Percentiles rank a stretch among this genome's conserved stretches.
phyloP scores from a whole-genome alignment of 64 coral and sea anemone genomes.

The Catalaphyllia jardinei region DNA sequence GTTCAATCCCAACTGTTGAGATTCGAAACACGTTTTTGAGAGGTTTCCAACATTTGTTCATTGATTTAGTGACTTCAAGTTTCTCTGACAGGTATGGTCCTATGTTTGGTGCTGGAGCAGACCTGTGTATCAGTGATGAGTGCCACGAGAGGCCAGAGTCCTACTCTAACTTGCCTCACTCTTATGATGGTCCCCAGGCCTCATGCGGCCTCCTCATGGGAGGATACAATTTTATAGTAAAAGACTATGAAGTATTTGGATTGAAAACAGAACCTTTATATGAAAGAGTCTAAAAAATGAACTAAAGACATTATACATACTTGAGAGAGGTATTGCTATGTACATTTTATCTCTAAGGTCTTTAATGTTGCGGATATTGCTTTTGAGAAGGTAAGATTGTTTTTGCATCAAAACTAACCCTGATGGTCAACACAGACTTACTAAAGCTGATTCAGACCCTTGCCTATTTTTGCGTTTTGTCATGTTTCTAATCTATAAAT shows the following conservation, averaged over 20 bases:
- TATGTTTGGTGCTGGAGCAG: constrained; percentile 95
- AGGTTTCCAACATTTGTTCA: too few species aligned
- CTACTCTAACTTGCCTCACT: constrained; percentile 90
- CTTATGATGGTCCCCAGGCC: constrained; percentile 80
- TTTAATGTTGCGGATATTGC: background rate
- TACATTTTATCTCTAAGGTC: background rate
- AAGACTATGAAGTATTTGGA: constrained; percentile 94
- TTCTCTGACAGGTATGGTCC: constrained; percentile 74
- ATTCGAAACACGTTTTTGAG: too few species aligned
- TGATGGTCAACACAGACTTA: too few species aligned
- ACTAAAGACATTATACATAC: background rate
- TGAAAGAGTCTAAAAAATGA: constrained; percentile 32
- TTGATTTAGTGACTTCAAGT: background rate
- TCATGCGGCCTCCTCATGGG: constrained; percentile 78
- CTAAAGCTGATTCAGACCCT: too few species aligned
- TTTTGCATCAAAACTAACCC: background rate
- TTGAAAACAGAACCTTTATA: constrained; percentile 58
- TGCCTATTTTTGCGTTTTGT: too few species aligned
- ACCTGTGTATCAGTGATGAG: constrained; percentile 81
- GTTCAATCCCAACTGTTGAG: too few species aligned
- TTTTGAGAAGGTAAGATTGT: background rate
- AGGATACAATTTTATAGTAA: constrained; percentile 75
- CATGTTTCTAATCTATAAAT: too few species aligned
- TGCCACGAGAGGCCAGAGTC: constrained; percentile 75
- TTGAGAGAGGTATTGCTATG: background rate